These are phyloP conservation scores for Brevimyrus niger DNA, from an alignment of 2,113 vertebrate genomes.

Conservation along the genomic window DNA sequence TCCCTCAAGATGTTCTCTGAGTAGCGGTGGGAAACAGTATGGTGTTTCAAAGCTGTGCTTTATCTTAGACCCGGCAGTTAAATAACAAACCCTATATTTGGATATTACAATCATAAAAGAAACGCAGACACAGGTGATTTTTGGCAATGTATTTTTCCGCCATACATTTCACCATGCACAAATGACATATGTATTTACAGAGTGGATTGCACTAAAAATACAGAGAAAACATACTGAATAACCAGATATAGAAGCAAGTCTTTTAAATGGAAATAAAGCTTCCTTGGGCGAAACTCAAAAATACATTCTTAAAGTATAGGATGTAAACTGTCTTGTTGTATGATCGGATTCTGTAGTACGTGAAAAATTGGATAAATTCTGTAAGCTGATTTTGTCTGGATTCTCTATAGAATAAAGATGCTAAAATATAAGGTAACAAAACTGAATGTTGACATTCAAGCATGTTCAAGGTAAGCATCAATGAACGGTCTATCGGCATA, in stretches of 20 bases:
- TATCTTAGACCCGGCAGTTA: background rate
- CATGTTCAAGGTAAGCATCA: background rate
- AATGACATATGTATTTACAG: slow-evolving; percentile 50
- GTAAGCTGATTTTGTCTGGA: background rate
- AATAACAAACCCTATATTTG: background rate
- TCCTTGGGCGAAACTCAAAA: background rate
- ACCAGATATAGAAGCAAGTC: background rate
- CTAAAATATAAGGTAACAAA: slow-evolving; percentile 10
- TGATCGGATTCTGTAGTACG: background rate
- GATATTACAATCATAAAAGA: slow-evolving; percentile 1
- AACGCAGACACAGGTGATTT: slow-evolving; percentile 22
- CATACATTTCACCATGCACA: slow-evolving; percentile 53
- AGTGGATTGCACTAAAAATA: slow-evolving; percentile 48
- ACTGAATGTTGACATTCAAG: slow-evolving; percentile 21
- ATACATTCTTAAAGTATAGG: background rate
- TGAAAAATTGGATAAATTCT: background rate
- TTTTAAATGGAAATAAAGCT: slow-evolving; percentile 1
- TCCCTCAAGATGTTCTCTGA: background rate
- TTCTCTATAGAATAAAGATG: background rate
- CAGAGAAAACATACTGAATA: slow-evolving; percentile 18
- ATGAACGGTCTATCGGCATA: background rate
- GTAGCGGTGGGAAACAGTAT: background rate
- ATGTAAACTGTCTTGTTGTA: background rate
- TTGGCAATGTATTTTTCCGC: slow-evolving; percentile 54
- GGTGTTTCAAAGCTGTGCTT: background rate